Conservation (phyloP, 2,797 vertebrate species). For the Simalia tracyae region DNA sequence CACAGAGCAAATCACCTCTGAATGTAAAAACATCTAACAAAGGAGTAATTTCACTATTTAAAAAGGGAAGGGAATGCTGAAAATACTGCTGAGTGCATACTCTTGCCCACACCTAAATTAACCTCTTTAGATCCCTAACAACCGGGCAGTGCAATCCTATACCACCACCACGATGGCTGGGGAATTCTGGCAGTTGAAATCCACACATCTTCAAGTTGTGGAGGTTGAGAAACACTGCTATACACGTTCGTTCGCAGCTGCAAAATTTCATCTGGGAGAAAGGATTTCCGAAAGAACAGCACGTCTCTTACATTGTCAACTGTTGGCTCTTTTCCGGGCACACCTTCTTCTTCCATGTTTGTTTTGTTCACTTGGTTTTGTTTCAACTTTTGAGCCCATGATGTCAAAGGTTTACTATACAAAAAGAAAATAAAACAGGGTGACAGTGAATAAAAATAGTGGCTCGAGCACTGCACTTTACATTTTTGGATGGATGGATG, state of each 20-base stretch:
- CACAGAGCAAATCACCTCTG: neutral
- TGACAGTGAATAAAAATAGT: neutral
- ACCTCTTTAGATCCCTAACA: neutral
- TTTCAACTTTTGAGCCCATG: slow-evolving; percentile 92
- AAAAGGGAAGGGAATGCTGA: neutral
- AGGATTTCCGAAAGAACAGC: neutral
- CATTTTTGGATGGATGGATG: neutral
- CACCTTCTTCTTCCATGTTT: slow-evolving; percentile 51
- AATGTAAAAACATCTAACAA: neutral
- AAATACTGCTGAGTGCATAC: neutral
- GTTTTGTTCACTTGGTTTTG: slow-evolving; percentile 78
- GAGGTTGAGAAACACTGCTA: too few relatives aligned
- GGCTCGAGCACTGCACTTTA: neutral
- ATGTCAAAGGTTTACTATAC: slow-evolving; percentile 83
- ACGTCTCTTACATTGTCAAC: slow-evolving; percentile 70
- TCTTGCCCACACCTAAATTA: neutral
- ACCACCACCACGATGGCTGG: neutral
- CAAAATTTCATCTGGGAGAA: neutral
- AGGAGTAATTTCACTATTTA: neutral
- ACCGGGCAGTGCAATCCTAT: neutral
- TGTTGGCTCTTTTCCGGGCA: slow-evolving; percentile 56
- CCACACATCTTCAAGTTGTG: neutral
- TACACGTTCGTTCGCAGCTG: neutral
- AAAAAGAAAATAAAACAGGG: neutral
- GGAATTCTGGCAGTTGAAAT: neutral